Conservation (phyloP, 2,113 vertebrate genomes). For the Coptodon rendalli region DNA sequence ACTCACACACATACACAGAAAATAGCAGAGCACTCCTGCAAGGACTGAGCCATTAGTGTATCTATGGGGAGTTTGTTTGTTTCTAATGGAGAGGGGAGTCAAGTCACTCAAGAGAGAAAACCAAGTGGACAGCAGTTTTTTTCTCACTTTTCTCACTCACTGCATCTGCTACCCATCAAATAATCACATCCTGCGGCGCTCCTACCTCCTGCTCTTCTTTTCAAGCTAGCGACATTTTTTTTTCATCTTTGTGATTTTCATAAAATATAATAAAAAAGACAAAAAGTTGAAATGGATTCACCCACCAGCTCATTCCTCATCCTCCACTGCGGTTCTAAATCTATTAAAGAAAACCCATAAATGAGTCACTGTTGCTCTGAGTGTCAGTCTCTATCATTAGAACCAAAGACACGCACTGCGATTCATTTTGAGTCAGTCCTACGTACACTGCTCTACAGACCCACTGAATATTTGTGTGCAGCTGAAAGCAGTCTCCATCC, state of each 20-base stretch:
- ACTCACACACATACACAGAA: background rate
- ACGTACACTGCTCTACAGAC: background rate
- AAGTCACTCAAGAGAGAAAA: conserved; percentile 28
- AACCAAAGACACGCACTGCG: rapidly evolving
- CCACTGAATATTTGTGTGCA: background rate
- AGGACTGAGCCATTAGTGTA: conserved; percentile 46
- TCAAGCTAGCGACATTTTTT: background rate
- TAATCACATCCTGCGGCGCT: background rate
- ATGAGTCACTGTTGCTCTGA: background rate
- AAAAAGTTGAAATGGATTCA: background rate
- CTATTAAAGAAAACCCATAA: background rate
- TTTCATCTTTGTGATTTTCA: background rate
- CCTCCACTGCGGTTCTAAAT: background rate
- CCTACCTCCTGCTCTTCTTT: background rate
- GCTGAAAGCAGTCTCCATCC: background rate
- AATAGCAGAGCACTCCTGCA: background rate
- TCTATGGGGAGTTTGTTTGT: conserved; percentile 41
- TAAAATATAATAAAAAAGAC: background rate
- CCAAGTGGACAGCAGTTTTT: conserved; percentile 25
- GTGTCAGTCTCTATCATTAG: background rate
- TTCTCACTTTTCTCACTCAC: background rate
- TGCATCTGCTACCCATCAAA: background rate
- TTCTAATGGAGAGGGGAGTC: conserved; percentile 46
- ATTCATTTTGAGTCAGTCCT: background rate
- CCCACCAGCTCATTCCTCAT: background rate